Base-by-base conservation (phyloP, 2,797 vertebrate species). In the Clarias pachynema region DNA sequence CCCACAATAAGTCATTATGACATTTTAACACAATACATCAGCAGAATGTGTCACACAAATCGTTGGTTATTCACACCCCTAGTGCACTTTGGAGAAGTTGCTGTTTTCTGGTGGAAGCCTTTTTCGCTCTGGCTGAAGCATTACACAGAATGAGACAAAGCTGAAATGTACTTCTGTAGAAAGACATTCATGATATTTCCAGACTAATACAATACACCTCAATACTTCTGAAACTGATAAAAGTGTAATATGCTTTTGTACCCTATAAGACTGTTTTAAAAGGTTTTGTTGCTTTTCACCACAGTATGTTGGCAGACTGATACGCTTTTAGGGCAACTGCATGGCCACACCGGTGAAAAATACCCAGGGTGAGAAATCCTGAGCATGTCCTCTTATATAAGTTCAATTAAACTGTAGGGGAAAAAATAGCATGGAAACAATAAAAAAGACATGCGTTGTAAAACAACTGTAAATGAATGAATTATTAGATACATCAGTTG, bases 1-100 rank as follows among this genome's bases (percentile, higher is more conserved):
- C 83, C 86, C 84, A 87, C 16, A 86, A 20, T n/a, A 44, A 59
- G 62, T 75, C 84, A 85, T 81, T 65, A 49, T 62, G 57, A n/a
- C 84, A 73, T 73, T 81, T 68, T n/a, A 70, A 12, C 73, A 78
- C 63, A 77, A 86, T 86, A 34, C 62, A 69, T 59, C 7, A 77
- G 56, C 34, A 82, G 85, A 82, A 79, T 53, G 85, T 86, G 81
- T 72, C 73, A 86, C 8, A 66, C 31, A 81, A 59, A 75, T 63
- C 20, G 18, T 4, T n/a, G 44, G 1, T 44, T 82, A 79, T 59
- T 63, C 84, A 75, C 79, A 60, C 73, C 63, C 53, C 63, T 1
- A 29, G 49, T 68, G 29, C 73, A 31, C 56, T 31, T 14, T 70
- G 75, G 56, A 72, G 56, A 56, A 73, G 40, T 37, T 68, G 10